Base-by-base conservation (phyloP, 2,888 invertebrate species). In the Ormyrus rosae region DNA sequence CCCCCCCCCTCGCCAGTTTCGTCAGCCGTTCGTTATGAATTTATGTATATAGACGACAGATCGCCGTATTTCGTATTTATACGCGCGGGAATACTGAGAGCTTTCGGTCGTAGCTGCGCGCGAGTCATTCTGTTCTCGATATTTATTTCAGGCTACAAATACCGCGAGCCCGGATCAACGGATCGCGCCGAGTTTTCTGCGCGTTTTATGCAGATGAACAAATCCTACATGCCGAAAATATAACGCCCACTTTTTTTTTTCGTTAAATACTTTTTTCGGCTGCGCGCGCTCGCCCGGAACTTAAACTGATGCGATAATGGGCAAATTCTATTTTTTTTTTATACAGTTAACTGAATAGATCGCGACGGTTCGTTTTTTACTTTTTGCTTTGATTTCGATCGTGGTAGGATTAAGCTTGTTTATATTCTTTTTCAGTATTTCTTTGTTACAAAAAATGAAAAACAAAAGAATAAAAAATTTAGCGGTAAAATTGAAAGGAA, bases 61-160 rank as follows among this genome's bases (percentile, higher is more conserved):
- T 34, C 34, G 34, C 7, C 53, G 9, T 60, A 60, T 67, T 45
- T 69, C 9, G 61, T 61, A 76, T 76, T 68, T 76, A 61, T 68
- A 58, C 51, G 19, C 19, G 51, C 34, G 34, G 34, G 34, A 34
- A 34, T 34, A 34, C 34, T 58, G 65, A 65, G 77, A 45, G 64
- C 50, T 71, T 71, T 61, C 65, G 63, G 65, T 45, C 69, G 78
- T 73, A 61, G 63, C 34, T 34, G 8, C 11, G 71, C 8, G 51
- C 11, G 6, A 10, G 60, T 48, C 60, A 71, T 78, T 78, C 65
- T 71, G 5, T 34, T 64, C 48, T 63, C 72, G 72, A 73, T 80
- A 70, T 80, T 74, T 80, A 75, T 80, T 71, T 80, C 80, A 72
- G 63, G n/a, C 58, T 71, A 61, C 67, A 63, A 78, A 61, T 72